These are phyloP conservation scores for Tautogolabrus adspersus DNA, from an alignment of 2,113 vertebrate species.

Conservation along the genomic window DNA sequence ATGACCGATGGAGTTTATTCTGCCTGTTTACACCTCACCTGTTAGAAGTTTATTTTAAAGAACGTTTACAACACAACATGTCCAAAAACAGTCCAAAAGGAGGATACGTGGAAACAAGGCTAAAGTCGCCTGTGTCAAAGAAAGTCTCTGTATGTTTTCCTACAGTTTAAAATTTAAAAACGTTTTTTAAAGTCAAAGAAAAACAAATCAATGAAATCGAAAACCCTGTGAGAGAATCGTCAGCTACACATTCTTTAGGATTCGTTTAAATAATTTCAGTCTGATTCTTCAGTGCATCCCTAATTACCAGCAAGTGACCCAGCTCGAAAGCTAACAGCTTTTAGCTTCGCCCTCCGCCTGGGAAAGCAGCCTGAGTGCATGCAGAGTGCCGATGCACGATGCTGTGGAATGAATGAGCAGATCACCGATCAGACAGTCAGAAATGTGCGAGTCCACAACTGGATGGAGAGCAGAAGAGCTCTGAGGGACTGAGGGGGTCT, in stretches of 20 bases:
- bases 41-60: too few relatives aligned
- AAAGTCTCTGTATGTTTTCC: too few relatives aligned
- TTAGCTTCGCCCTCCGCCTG: constrained; percentile 60
- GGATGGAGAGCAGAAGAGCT: neutral
- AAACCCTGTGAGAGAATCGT: too few relatives aligned
- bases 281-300: constrained; percentile 63
- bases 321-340: constrained; percentile 60
- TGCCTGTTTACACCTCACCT: too few relatives aligned
- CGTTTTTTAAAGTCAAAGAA: too few relatives aligned
- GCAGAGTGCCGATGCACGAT: constrained; percentile 59
- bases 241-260: neutral
- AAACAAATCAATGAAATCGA: too few relatives aligned
- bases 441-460: constrained; percentile 18
- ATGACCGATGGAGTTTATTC: too few relatives aligned
- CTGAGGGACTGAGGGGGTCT: neutral
- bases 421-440: constrained; percentile 21
- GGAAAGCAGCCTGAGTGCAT: constrained; percentile 48
- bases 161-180: too few relatives aligned
- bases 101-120: too few relatives aligned
- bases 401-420: constrained; percentile 85
- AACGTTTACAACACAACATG: too few relatives aligned
- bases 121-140: too few relatives aligned
- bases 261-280: neutral
- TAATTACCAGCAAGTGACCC: constrained; percentile 54
- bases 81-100: too few relatives aligned